A percentile compares a stretch with the other conserved stretches of the same genome.
These are phyloP conservation scores for Mythimna pallens DNA, from an alignment of 2,888 invertebrate genomes.

Conservation along the genomic window DNA sequence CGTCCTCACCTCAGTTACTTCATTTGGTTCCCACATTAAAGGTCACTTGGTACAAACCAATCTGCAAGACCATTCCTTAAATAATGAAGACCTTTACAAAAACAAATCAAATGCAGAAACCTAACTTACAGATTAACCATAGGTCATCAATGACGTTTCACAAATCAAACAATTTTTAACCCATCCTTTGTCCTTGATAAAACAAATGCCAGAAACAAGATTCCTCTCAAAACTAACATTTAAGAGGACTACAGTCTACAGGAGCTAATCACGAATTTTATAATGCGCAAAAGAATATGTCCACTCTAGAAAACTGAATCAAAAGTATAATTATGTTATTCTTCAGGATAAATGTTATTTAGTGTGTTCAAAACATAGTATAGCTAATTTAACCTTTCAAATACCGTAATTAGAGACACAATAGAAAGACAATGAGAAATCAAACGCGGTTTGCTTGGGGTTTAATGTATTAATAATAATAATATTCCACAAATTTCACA, in stretches of 20 bases:
- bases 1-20: too few relatives aligned
- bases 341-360: too few relatives aligned
- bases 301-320: too few relatives aligned
- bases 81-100: constrained; percentile 37
- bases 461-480: too few relatives aligned
- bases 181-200: constrained; percentile 43
- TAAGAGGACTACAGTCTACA: not conserved
- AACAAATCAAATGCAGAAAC: constrained; percentile 33
- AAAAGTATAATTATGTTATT: too few relatives aligned
- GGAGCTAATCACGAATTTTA: too few relatives aligned
- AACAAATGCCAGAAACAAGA: constrained; percentile 48
- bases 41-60: not conserved
- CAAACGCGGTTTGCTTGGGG: too few relatives aligned
- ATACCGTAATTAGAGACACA: too few relatives aligned
- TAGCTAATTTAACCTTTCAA: too few relatives aligned
- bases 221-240: constrained; percentile 42
- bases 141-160: constrained; percentile 33
- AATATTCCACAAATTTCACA: too few relatives aligned
- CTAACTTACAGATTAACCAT: constrained; percentile 7
- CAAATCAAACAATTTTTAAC: constrained; percentile 31
- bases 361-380: too few relatives aligned
- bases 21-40: constrained; percentile 15
- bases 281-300: not conserved
- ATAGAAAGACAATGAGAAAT: too few relatives aligned
- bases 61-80: constrained; percentile 2